phyloP scores from a whole-genome alignment of 1,140 invertebrate genomes.

The Hestina assimilis region DNA sequence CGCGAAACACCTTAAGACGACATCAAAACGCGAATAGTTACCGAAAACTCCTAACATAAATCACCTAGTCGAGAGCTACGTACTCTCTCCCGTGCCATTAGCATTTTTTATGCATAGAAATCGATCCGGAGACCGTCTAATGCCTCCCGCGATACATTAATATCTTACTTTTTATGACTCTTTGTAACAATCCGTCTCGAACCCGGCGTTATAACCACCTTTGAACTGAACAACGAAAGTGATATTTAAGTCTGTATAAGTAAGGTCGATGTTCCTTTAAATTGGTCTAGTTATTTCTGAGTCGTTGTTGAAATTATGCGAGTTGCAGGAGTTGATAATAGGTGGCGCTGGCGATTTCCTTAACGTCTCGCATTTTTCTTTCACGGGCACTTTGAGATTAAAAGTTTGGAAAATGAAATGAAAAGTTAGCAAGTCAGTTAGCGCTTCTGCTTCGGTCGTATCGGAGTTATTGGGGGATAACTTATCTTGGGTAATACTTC shows the following conservation, averaged over 20 bases:
- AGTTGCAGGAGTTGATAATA: slow-evolving; percentile 74
- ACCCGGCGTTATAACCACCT: slow-evolving; percentile 40
- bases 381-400: slow-evolving; percentile 78
- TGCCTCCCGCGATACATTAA: slow-evolving; percentile 78
- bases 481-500: slow-evolving; percentile 15
- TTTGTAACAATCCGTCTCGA: slow-evolving; percentile 69
- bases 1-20: slow-evolving; percentile 42
- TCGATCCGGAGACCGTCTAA: slow-evolving; percentile 74
- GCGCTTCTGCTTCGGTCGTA: slow-evolving; percentile 41
- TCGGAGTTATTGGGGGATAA: slow-evolving; percentile 53
- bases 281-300: neutral
- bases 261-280: neutral
- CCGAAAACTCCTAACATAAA: slow-evolving; percentile 66
- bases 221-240: neutral
- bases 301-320: slow-evolving; percentile 45
- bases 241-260: slow-evolving; percentile 6
- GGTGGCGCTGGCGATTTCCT: slow-evolving; percentile 75
- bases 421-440: slow-evolving; percentile 60
- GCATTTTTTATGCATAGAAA: slow-evolving; percentile 78
- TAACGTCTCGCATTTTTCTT: slow-evolving; percentile 77
- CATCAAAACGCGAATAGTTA: slow-evolving; percentile 60
- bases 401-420: slow-evolving; percentile 77
- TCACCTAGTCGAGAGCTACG: slow-evolving; percentile 54
- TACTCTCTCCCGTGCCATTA: slow-evolving; percentile 70
- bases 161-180: slow-evolving; percentile 79